Base-by-base conservation (phyloP, 2,888 invertebrate species). In the Ptilodon capucinus region DNA sequence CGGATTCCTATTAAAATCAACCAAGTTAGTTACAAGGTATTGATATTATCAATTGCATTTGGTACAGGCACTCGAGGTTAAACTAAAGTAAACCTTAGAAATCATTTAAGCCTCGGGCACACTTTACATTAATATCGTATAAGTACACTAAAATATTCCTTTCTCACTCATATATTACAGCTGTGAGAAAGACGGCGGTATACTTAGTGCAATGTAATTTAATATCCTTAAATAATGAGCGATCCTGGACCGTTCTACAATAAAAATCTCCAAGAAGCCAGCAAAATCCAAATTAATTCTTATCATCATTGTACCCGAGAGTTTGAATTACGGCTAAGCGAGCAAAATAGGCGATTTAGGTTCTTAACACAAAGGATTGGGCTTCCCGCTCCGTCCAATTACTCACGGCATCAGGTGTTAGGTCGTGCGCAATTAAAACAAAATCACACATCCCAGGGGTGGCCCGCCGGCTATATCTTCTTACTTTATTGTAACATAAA, bases 401-500 rank as follows among this genome's bases (percentile, higher is more conserved):
- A 68, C 68, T 57, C 45, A 38, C 35, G 69, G 72, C 70, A 76
- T 71, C 86, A 90, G 89, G 88, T 90, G 89, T 71, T 58, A 65
- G 71, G 57, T 64, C 58, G 61, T 57, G 41, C 45, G 78, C 84
- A 88, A 90, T 89, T 90, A 88, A 88, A 85, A 65, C 73, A 64
- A 74, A 75, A 75, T 74, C 78, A 76, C 74, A 74, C 80, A 60
- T 74, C 70, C n/a, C 63, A 57, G 70, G 79, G 73, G 64, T 61
- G 53, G 55, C 56, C 61, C 64, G 73, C 58, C 60, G 65, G 66
- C 60, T 67, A 70, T 60, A 67, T 70, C 76, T 72, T 62, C 76
- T 68, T 74, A 83, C 82, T 89, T 90, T 89, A 91, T 87, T 64
- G 81, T 71, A 74, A 62, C 84, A 90, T 90, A 89, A 90, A 91